Percentiles rank a stretch among this genome's conserved stretches.
phyloP scores from a whole-genome alignment of 2,888 invertebrate genomes.

The Mythimna albipuncta region DNA sequence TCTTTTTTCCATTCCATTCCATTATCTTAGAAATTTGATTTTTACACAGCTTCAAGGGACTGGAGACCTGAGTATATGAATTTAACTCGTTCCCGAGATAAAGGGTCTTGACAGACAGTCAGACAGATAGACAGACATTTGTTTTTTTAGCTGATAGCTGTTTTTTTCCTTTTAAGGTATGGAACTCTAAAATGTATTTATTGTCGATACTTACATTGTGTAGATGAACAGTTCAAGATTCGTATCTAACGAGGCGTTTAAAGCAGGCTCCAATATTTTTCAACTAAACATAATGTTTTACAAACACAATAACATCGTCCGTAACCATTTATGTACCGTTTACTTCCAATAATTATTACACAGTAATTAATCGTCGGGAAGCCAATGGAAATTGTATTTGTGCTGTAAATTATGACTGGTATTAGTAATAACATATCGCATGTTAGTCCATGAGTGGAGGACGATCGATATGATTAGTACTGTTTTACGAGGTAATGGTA shows the following conservation, averaged over 20 bases:
- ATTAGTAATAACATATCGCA: constrained; percentile 41
- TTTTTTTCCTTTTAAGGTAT: no score
- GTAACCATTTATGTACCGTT: constrained; percentile 38
- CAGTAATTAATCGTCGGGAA: constrained; percentile 44
- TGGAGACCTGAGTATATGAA: no score
- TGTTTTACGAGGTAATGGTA: constrained; percentile 46
- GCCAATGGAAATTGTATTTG: constrained; percentile 33
- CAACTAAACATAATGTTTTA: neutral
- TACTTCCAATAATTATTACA: constrained; percentile 30
- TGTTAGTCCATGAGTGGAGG: constrained; percentile 1
- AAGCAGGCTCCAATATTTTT: neutral
- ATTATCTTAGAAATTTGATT: no score
- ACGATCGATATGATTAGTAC: constrained; percentile 33
- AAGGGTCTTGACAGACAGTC: no score
- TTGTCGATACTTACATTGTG: no score
- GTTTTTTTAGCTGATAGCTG: no score
- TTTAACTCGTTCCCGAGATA: no score
- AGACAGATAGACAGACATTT: no score
- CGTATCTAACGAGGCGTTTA: neutral
- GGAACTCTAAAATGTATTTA: no score
- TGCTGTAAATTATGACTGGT: constrained; percentile 44
- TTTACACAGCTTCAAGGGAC: no score
- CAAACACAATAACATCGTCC: constrained; percentile 17
- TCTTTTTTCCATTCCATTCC: no score
- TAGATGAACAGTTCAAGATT: no score